Conservation (phyloP, 2,797 vertebrate genomes). For the Sciurus vulgaris region DNA sequence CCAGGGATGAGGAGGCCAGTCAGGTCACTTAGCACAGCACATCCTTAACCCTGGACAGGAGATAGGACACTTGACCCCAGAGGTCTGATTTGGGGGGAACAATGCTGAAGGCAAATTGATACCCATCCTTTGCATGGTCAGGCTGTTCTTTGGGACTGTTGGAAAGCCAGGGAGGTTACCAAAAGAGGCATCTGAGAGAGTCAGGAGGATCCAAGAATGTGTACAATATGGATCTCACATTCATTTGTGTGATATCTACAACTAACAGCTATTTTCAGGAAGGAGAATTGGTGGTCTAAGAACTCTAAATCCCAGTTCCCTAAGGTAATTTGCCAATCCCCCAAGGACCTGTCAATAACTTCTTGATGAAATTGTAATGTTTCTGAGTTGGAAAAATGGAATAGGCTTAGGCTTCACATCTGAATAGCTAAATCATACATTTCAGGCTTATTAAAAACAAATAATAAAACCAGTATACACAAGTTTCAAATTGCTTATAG, state of each 20-base stretch:
- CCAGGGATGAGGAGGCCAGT: not conserved
- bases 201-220: not conserved
- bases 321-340: not conserved
- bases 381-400: conserved; percentile 60
- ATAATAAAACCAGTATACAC: not conserved
- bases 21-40: not conserved
- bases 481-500: not conserved
- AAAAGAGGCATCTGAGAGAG: not conserved
- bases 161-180: not conserved
- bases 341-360: not conserved
- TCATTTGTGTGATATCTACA: not conserved
- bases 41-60: not conserved
- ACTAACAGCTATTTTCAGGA: conserved; percentile 9
- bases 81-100: not conserved
- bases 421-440: not conserved
- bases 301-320: not conserved
- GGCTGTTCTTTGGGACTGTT: not conserved
- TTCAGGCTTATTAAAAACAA: not conserved
- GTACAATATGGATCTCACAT: not conserved
- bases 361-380: not conserved
- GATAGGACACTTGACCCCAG: not conserved
- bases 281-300: conserved; percentile 8
- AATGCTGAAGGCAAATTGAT: not conserved
- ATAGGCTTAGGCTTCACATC: not conserved
- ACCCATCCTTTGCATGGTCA: not conserved